Conservation (phyloP, 2,797 vertebrate genomes). For the Natrix natrix region DNA sequence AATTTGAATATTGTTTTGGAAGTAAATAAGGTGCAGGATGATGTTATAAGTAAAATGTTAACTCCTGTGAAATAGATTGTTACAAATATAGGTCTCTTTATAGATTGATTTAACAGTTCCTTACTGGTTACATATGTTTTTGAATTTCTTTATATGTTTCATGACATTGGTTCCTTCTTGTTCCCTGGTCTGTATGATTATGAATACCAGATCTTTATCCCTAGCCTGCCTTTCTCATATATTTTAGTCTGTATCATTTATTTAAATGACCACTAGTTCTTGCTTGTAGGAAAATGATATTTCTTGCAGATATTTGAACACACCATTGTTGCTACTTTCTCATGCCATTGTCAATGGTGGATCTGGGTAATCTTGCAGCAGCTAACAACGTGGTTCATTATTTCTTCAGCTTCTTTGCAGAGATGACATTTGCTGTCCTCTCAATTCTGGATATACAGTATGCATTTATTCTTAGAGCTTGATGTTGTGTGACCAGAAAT, state of each 20-base stretch:
- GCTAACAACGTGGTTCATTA: background rate
- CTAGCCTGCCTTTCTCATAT: background rate
- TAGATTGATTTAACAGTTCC: background rate
- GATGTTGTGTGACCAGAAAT: background rate
- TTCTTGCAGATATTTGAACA: too few relatives aligned
- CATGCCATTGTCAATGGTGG: too few relatives aligned
- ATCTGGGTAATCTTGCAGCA: background rate
- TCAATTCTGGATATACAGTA: background rate
- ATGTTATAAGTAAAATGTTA: constrained; percentile 16
- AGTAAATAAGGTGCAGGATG: constrained; percentile 1
- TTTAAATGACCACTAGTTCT: background rate
- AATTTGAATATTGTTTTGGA: background rate
- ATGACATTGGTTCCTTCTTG: background rate
- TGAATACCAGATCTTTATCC: background rate
- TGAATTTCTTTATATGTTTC: background rate
- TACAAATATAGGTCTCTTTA: background rate
- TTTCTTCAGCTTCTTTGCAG: background rate
- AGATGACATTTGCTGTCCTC: background rate
- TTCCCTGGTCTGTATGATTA: background rate
- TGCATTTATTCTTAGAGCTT: background rate
- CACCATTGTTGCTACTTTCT: too few relatives aligned
- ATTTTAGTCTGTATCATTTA: background rate
- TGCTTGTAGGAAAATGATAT: too few relatives aligned
- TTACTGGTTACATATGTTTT: background rate
- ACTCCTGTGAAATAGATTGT: background rate